Evolutionary conservation across 2,888 invertebrate species (phyloP), one percentile per base, ranked within the genome.

Genomic region (Ormyrus nitidulus): DNA sequence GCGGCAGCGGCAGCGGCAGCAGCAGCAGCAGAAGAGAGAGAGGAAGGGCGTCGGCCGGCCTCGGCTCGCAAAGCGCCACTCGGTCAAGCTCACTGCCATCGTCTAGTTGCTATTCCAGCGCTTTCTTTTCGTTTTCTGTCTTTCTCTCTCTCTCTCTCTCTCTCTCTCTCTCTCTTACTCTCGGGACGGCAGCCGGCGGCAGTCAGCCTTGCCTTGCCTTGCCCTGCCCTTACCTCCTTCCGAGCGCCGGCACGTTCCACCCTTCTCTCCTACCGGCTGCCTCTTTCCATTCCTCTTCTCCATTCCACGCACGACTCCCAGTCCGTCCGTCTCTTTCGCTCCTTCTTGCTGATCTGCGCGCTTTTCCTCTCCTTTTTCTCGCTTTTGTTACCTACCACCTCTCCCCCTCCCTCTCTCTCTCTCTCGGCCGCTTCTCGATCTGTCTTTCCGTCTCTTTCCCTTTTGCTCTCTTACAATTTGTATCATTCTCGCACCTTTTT

Each of bases 41-140:
- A 86, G 87, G 86, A 88, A 88, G 89, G 89, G 89, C 89, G 89
- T 89, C 89, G 89, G 89, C 89, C 88, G 88, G 88, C 88, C 88
- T 89, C 88, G 87, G 87, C 87, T 88, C 88, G 88, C 86, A 87
- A 86, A 88, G 89, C 89, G 89, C 88, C 89, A 88, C 89, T 88
- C 83, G 84, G 84, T 86, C 86, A 86, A 84, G 84, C 86, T 86
- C 88, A 89, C 89, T 85, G 85, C 84, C 83, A 82, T 69, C 77
- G 74, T 82, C 80, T 69, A 78, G 80, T 80, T 81, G 70, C 73
- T 76, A 77, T 81, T 81, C 81, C 73, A 62, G 75, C 78, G 81
- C 73, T 81, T 77, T 79, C 79, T 73, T 76, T 73, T 79, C 81
- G 61, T 19, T 64, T 46, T 64, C 65, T 34, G 44, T 64, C 64